phyloP scores from a whole-genome alignment of 2,113 vertebrate genomes.

The Cololabis saira region DNA sequence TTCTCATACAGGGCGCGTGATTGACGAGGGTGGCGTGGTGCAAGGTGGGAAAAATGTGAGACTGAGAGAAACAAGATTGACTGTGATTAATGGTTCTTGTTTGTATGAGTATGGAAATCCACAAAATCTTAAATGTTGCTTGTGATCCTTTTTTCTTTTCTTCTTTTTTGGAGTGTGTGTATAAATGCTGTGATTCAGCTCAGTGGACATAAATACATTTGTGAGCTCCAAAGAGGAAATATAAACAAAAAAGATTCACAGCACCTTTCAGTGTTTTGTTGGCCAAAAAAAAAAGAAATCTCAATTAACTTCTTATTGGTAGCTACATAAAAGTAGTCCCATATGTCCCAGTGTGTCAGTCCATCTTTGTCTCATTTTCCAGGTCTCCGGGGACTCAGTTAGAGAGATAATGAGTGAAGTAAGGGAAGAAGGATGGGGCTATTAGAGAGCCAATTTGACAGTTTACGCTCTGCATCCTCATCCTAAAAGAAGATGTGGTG shows the following conservation, averaged over 20 bases:
- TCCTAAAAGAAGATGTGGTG: conserved; percentile 75
- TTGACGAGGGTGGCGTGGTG: conserved; percentile 61
- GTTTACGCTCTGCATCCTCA: conserved; percentile 68
- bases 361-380: conserved; percentile 38
- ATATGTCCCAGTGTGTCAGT: conserved; percentile 2
- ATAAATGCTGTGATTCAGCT: background rate
- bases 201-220: background rate
- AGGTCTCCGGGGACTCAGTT: conserved; percentile 39
- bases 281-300: background rate
- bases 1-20: conserved; percentile 62
- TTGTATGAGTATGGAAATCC: conserved; percentile 60
- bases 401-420: conserved; percentile 63
- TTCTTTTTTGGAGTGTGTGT: background rate
- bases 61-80: conserved; percentile 39
- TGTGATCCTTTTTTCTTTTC: conserved; percentile 12
- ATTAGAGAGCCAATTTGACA: conserved; percentile 80
- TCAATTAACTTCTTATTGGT: conserved; percentile 16
- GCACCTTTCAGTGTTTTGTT: background rate
- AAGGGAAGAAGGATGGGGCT: conserved; percentile 74
- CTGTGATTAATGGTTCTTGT: conserved; percentile 69
- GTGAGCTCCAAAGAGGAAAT: background rate
- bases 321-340: conserved; percentile 28
- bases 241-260: no score
- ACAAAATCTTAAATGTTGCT: conserved; percentile 21
- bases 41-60: conserved; percentile 32